Evolutionary conservation across 2,797 vertebrate genomes (phyloP), one percentile per base, ranked within the genome.

Genomic region (Peromyscus eremicus): DNA sequence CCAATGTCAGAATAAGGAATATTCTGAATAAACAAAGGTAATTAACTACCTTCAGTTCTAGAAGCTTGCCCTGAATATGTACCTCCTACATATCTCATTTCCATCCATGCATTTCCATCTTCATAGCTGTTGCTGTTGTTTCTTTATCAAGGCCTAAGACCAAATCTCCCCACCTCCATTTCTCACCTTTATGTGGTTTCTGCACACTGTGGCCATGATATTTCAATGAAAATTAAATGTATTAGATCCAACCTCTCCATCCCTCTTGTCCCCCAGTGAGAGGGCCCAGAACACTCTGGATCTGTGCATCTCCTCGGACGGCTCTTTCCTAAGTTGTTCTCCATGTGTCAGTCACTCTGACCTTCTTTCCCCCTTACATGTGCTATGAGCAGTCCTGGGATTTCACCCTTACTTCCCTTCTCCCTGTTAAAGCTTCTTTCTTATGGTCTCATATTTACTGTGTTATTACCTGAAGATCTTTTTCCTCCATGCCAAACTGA

Each of bases 281-380:
- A 80, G 84, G 13, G n/a, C 2, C 16, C n/a, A 49, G 68, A 9
- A n/a, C 3, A 23, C 19, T 19, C 2, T 14, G 9, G 14, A 12
- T 14, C 23, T 6, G 5, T 1, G 5, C 0, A 9, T 40, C 25
- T 81, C 34, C 49, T 12, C 4, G 3, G 6, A 32, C 25, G 83
- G 46, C 49, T 46, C 32, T 2, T 40, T n/a, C 23, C 23, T 16
- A 21, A 17, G 16, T 21, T 12, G 12, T 0, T 14, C 1, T 49
- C 34, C 6, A 10, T 17, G 23, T 75, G 43, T 49, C 5, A 49
- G 8, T 19, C 10, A 21, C 27, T 29, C 21, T 19, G 43, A 66
- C 32, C 76, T 49, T 55, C 4, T 43, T 37, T 14, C n/a, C 19
- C 23, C 55, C 32, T 85, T 6, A 71, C n/a, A 40, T 37, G 27